A percentile compares a stretch with the other conserved stretches of the same genome.
phyloP scores from a whole-genome alignment of 2,797 vertebrate species.

The Coranthus polyacanthus region DNA sequence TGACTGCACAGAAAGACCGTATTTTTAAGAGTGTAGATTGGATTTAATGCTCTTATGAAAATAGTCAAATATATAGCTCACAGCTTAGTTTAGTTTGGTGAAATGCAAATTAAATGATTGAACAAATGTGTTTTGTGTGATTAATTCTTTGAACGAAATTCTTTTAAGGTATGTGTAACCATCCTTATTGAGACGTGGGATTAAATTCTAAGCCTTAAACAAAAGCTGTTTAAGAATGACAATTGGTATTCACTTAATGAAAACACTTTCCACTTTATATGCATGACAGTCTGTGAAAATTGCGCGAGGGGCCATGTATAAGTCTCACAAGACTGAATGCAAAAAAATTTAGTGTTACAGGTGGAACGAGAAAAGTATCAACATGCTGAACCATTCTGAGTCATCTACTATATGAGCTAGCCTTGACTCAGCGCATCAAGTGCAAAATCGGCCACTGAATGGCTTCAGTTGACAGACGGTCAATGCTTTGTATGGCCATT shows the following conservation, averaged over 20 bases:
- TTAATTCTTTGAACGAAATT: constrained; percentile 34
- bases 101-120: constrained; percentile 38
- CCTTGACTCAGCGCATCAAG: not conserved
- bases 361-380: constrained; percentile 17
- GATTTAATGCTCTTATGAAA: constrained; percentile 19
- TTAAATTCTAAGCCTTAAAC: constrained; percentile 40
- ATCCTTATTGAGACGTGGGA: constrained; percentile 44
- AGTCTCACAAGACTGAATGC: constrained; percentile 29
- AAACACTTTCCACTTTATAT: constrained; percentile 51
- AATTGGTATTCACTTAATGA: constrained; percentile 56
- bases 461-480: constrained; percentile 15
- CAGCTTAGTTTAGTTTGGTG: constrained; percentile 14
- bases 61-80: not conserved
- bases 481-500: constrained; percentile 4
- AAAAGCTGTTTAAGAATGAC: constrained; percentile 51
- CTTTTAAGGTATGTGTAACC: constrained; percentile 41
- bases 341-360: constrained; percentile 10
- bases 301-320: constrained; percentile 18
- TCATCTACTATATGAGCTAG: constrained; percentile 7
- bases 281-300: constrained; percentile 49
- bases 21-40: constrained; percentile 19
- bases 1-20: constrained; percentile 42
- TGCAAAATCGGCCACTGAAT: constrained; percentile 1
- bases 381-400: constrained; percentile 1
- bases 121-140: constrained; percentile 45